A percentile compares a stretch with the other conserved stretches of the same genome.
These are phyloP conservation scores for Imbricaverruca yamaguchii DNA, from an alignment of 2,888 invertebrate species.

Conservation along the genomic window DNA sequence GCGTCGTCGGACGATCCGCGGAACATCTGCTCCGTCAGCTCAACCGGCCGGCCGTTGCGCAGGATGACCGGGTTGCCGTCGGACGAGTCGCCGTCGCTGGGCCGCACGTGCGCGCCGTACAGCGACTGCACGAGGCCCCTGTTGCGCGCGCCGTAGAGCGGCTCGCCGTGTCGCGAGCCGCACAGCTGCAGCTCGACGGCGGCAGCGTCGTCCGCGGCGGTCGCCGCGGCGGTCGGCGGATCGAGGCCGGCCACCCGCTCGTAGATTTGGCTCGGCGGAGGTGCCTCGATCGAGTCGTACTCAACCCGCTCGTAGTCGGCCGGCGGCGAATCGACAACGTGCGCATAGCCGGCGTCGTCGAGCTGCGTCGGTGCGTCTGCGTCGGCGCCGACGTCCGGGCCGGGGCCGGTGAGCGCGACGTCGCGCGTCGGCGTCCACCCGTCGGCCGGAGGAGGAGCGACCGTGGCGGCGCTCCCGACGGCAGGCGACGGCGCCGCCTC, in stretches of 20 bases:
- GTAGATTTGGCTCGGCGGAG: slow-evolving; percentile 31
- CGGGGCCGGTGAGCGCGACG: too few species aligned
- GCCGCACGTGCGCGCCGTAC: slow-evolving; percentile 31
- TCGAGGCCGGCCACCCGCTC: slow-evolving; percentile 26
- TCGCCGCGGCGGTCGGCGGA: slow-evolving; percentile 7
- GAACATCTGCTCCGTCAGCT: slow-evolving; percentile 32
- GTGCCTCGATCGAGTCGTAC: slow-evolving; percentile 8
- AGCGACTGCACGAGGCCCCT: slow-evolving; percentile 31
- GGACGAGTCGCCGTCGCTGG: slow-evolving; percentile 22
- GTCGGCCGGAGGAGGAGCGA: too few species aligned
- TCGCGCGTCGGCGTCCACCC: too few species aligned
- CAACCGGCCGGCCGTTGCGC: slow-evolving; percentile 31
- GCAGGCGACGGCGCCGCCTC: neutral
- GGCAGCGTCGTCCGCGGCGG: slow-evolving; percentile 26
- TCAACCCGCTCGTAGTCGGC: slow-evolving; percentile 21
- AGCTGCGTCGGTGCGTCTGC: too few species aligned
- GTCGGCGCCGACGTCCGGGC: too few species aligned
- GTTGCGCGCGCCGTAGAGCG: slow-evolving; percentile 33
- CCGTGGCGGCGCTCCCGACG: too few species aligned
- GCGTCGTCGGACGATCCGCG: slow-evolving; percentile 23
- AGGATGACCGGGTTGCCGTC: slow-evolving; percentile 30
- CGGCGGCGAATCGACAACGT: neutral
- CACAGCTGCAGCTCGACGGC: slow-evolving; percentile 31
- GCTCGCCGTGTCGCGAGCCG: slow-evolving; percentile 33
- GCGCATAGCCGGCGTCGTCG: too few species aligned